Evolutionary conservation across 2,797 vertebrate genomes (phyloP).

Genomic region (Characodon lateralis): DNA sequence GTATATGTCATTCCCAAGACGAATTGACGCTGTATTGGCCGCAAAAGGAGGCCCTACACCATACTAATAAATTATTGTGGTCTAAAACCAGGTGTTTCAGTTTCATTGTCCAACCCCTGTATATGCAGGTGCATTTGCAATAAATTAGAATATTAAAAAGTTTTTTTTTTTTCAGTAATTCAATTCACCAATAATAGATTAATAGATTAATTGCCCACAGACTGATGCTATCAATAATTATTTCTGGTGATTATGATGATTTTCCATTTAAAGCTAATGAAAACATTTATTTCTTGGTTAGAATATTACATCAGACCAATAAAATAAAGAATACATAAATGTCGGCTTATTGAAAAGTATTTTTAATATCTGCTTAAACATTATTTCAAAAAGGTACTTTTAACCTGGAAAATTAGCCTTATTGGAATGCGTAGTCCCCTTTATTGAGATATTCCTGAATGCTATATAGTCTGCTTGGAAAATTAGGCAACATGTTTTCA

Average conservation of each 20-base stretch:
- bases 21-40: too few species aligned
- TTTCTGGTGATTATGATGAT: neutral
- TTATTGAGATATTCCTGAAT: conserved; percentile 5
- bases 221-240: neutral
- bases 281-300: neutral
- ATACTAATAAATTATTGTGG: too few species aligned
- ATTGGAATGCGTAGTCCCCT: neutral
- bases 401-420: neutral
- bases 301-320: neutral
- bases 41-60: too few species aligned
- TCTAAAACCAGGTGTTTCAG: too few species aligned
- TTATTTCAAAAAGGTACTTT: neutral
- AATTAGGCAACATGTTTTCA: conserved; percentile 37
- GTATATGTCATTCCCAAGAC: too few species aligned
- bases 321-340: neutral
- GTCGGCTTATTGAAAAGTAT: too few species aligned
- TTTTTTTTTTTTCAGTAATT: neutral
- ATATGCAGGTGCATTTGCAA: neutral
- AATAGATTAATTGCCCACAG: neutral
- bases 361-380: neutral
- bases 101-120: too few species aligned
- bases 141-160: neutral
- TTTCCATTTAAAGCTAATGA: neutral
- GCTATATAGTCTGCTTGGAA: conserved; percentile 4
- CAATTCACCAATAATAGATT: neutral